Evolutionary conservation across 2,113 vertebrate species (phyloP).

Genomic region (Menura novaehollandiae): DNA sequence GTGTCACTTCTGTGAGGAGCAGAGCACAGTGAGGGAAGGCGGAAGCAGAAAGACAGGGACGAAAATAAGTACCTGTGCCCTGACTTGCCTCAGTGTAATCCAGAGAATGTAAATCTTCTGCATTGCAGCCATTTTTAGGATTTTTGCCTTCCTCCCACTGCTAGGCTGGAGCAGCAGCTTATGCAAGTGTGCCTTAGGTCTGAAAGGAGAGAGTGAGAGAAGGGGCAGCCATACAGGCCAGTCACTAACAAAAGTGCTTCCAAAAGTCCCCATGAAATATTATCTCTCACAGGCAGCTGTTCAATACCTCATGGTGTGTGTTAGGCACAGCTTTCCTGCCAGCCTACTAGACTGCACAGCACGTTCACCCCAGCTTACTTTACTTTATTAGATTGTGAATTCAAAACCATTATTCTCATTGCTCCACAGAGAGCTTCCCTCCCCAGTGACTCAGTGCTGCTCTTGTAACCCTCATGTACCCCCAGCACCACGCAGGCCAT

Average conservation of each 20-base stretch:
- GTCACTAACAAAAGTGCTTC: neutral
- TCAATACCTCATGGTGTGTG: neutral
- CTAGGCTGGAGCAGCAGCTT: neutral
- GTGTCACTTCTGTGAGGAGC: neutral
- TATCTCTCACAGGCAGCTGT: slow-evolving; percentile 29
- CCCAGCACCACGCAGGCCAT: neutral
- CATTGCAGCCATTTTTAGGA: slow-evolving; percentile 14
- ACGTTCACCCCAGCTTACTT: neutral
- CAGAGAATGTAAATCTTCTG: neutral
- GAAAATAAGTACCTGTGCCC: slow-evolving; percentile 1
- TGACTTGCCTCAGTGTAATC: neutral
- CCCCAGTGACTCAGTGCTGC: neutral
- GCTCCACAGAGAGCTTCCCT: neutral
- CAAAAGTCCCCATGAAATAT: slow-evolving; percentile 39
- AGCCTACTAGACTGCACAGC: neutral
- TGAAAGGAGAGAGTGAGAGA: neutral
- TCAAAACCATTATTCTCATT: neutral
- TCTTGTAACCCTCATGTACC: rapidly evolving
- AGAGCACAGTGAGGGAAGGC: neutral
- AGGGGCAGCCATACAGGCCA: neutral
- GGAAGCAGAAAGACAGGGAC: neutral
- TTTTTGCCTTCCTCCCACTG: neutral
- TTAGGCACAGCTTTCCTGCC: neutral
- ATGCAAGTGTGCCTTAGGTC: neutral
- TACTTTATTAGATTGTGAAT: neutral